Conservation (phyloP, 2,888 invertebrate species). For the Euplexia lucipara region DNA sequence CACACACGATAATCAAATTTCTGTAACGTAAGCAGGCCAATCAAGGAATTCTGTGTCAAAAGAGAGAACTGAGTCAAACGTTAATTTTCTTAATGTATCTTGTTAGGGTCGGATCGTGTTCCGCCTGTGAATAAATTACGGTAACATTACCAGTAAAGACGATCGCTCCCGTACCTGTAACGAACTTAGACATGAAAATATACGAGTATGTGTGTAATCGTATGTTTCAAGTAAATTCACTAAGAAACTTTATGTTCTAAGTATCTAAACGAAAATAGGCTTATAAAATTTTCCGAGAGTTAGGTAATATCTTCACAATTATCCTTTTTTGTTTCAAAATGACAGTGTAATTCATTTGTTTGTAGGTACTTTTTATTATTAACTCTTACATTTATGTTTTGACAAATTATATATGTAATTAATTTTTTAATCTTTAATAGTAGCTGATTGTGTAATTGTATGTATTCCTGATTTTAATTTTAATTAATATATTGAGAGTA, state of each 20-base stretch:
- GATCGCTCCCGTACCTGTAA: constrained; percentile 77
- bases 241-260: constrained; percentile 23
- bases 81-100: constrained; percentile 88
- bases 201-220: constrained; percentile 41
- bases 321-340: constrained; percentile 16
- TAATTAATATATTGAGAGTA: too few species aligned
- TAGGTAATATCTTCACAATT: not conserved
- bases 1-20: constrained; percentile 77
- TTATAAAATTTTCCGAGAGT: constrained; percentile 8
- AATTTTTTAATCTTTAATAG: too few species aligned
- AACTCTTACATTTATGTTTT: too few species aligned
- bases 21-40: constrained; percentile 81
- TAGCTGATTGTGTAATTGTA: too few species aligned
- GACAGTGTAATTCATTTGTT: not conserved
- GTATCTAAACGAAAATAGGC: constrained; percentile 1
- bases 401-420: too few species aligned
- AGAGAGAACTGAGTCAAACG: constrained; percentile 82
- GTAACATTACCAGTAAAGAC: constrained; percentile 79
- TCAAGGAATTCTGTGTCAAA: constrained; percentile 82
- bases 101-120: constrained; percentile 81
- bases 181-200: constrained; percentile 72
- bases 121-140: constrained; percentile 83
- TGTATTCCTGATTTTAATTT: too few species aligned
- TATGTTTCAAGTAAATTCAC: constrained; percentile 17
- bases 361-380: too few species aligned